Conservation (phyloP, 2,888 invertebrate species). For the Mesorhabditis sp. region DNA sequence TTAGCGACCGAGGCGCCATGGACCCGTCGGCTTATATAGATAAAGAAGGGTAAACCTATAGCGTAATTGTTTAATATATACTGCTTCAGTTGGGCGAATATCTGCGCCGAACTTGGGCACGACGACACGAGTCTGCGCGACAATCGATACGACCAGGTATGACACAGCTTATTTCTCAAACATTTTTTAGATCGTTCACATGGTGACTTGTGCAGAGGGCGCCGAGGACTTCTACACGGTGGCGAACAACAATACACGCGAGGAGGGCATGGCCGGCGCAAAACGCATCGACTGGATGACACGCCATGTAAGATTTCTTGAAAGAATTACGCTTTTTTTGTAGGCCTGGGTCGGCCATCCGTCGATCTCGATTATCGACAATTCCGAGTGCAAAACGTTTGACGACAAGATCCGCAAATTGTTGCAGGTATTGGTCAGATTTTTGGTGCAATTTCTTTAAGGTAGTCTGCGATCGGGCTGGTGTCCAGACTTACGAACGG, state of each 20-base stretch:
- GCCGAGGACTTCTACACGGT: conserved; percentile 95
- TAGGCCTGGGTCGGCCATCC: conserved; percentile 96
- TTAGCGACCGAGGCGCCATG: conserved; percentile 80
- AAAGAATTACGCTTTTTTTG: conserved; percentile 7
- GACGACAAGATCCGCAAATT: conserved; percentile 91
- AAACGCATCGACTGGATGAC: conserved; percentile 84
- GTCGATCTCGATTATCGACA: conserved; percentile 97
- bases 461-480: conserved; percentile 74
- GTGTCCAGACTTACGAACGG: conserved; percentile 89
- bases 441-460: conserved; percentile 76
- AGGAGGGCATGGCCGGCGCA: conserved; percentile 84
- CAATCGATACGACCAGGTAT: conserved; percentile 86
- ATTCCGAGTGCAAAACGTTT: conserved; percentile 69
- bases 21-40: conserved; percentile 55
- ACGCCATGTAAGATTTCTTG: conserved; percentile 67
- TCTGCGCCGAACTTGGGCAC: no score
- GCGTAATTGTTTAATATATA: neutral
- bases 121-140: conserved; percentile 55
- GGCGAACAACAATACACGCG: conserved; percentile 93
- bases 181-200: conserved; percentile 59
- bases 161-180: conserved; percentile 57
- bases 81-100: neutral
- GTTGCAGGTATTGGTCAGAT: conserved; percentile 68
- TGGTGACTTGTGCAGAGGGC: conserved; percentile 91
- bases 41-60: neutral